Evolutionary conservation across 1,140 invertebrate genomes (phyloP).

Genomic region (Ceratoteleas bidentatus): DNA sequence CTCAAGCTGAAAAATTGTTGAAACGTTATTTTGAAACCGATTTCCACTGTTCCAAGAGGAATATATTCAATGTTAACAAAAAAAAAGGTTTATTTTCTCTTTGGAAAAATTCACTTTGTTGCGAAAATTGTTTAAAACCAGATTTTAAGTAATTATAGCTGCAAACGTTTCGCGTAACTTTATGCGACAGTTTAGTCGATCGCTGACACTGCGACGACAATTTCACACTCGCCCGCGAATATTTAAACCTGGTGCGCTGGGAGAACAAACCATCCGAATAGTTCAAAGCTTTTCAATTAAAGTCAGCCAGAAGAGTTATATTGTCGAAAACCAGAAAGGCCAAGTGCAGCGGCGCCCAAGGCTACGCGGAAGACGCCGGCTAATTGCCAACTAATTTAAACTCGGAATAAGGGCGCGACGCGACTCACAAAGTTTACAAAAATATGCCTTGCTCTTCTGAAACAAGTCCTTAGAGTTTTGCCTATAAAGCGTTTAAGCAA

Average conservation of each 20-base stretch:
- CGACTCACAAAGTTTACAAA: slow-evolving; percentile 30
- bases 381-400: slow-evolving; percentile 72
- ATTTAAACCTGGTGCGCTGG: slow-evolving; percentile 14
- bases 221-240: not conserved
- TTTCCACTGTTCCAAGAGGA: too few relatives aligned
- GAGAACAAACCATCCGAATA: slow-evolving; percentile 31
- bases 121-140: too few relatives aligned
- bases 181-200: not conserved
- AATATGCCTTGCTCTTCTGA: slow-evolving; percentile 13
- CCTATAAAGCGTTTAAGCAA: too few relatives aligned
- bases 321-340: slow-evolving; percentile 60
- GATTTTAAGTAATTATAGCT: too few relatives aligned
- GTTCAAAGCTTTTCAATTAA: slow-evolving; percentile 61
- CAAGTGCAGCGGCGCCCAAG: slow-evolving; percentile 60
- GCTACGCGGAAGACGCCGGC: slow-evolving; percentile 44
- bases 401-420: slow-evolving; percentile 33
- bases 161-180: too few relatives aligned
- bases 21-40: too few relatives aligned
- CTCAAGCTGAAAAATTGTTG: too few relatives aligned
- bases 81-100: too few relatives aligned
- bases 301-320: slow-evolving; percentile 39
- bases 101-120: too few relatives aligned
- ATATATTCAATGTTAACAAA: too few relatives aligned
- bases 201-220: slow-evolving; percentile 2
- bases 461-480: not conserved